These are phyloP conservation scores for Calameuta idolon DNA, from an alignment of 2,888 invertebrate genomes.

Conservation along the genomic window DNA sequence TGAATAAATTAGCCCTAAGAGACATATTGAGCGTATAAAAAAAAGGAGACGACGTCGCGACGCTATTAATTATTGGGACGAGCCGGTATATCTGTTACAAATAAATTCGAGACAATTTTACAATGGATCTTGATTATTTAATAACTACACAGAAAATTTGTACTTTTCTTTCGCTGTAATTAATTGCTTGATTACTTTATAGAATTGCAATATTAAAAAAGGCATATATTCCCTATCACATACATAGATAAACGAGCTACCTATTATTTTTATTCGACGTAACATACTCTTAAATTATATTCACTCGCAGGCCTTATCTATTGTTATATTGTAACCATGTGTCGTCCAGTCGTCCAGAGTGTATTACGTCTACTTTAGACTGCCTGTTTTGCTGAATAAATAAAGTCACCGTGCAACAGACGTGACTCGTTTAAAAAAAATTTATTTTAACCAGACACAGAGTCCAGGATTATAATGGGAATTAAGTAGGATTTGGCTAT, in stretches of 20 bases:
- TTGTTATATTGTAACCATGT: neutral
- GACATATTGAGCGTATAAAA: neutral
- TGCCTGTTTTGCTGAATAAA: neutral
- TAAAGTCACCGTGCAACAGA: neutral
- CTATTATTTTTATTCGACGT: neutral
- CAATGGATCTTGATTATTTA: neutral
- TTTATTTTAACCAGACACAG: neutral
- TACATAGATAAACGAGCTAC: neutral
- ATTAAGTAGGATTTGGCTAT: neutral
- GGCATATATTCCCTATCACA: neutral
- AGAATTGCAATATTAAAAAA: neutral
- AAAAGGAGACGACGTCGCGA: neutral
- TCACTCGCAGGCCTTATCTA: neutral
- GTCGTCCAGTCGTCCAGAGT: neutral
- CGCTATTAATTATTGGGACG: neutral
- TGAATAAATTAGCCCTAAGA: neutral
- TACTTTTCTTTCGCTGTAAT: neutral
- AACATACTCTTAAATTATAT: neutral
- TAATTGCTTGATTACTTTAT: neutral
- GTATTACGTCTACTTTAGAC: neutral
- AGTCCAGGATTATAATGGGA: neutral
- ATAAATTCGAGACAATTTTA: neutral
- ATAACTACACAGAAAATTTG: neutral
- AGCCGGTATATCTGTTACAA: neutral
- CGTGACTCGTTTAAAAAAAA: neutral